Conservation (phyloP, 2,888 invertebrate species). For the Himalopsyche tibetana region DNA sequence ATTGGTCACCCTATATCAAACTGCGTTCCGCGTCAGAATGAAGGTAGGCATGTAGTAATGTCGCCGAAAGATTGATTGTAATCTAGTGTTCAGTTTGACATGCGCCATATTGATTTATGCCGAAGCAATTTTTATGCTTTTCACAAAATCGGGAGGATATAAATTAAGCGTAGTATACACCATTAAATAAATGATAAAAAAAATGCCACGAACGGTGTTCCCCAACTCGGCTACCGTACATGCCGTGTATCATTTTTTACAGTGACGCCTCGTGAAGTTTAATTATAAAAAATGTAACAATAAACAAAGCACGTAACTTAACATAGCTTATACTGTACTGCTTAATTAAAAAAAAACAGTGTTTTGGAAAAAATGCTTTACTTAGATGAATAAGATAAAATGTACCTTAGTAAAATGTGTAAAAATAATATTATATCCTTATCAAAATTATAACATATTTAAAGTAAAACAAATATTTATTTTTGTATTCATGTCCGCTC, state of each 20-base stretch:
- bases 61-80: constrained; percentile 61
- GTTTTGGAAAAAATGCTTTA: too few species aligned
- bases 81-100: constrained; percentile 61
- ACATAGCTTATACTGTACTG: too few species aligned
- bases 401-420: too few species aligned
- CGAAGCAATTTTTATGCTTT: constrained; percentile 65
- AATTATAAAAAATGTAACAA: background rate
- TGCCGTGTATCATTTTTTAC: constrained; percentile 59
- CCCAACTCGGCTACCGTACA: constrained; percentile 52
- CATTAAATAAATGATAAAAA: constrained; percentile 65
- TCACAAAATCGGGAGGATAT: constrained; percentile 64
- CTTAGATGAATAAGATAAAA: too few species aligned
- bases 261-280: constrained; percentile 54
- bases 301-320: background rate
- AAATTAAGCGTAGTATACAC: constrained; percentile 65
- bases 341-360: too few species aligned
- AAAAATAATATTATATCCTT: too few species aligned
- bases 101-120: constrained; percentile 65
- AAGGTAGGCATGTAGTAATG: constrained; percentile 49
- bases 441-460: too few species aligned
- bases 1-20: background rate
- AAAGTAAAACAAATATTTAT: too few species aligned
- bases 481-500: too few species aligned
- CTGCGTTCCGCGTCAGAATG: constrained; percentile 13
- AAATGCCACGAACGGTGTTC: constrained; percentile 58